Evolutionary conservation across 92 coral and sea anemone species (phyloP).

Genomic region (Epizoanthus scotinus): DNA sequence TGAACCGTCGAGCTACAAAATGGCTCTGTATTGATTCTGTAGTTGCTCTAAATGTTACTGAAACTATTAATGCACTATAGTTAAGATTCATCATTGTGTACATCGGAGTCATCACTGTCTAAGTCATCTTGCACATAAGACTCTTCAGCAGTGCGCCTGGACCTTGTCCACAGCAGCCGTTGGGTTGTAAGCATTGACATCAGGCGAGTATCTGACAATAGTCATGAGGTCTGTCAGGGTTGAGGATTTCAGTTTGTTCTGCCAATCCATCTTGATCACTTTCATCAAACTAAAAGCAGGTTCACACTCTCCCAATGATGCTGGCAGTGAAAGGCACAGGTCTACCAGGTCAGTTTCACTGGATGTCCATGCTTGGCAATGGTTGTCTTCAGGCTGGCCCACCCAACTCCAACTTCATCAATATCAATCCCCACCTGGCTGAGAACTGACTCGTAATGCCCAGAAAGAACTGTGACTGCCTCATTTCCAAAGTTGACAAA

Average conservation of each 20-base stretch:
- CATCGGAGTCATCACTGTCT: slow-evolving; percentile 5
- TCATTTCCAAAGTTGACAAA: slow-evolving; percentile 29
- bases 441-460: slow-evolving; percentile 38
- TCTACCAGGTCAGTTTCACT: slow-evolving; percentile 25
- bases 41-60: background rate
- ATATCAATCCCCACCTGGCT: slow-evolving; percentile 30
- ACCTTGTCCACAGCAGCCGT: slow-evolving; percentile 35
- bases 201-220: slow-evolving; percentile 22
- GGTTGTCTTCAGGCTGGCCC: slow-evolving; percentile 47
- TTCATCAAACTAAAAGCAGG: slow-evolving; percentile 38
- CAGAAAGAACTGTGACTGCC: slow-evolving; percentile 22
- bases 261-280: slow-evolving; percentile 34
- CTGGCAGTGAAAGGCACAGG: slow-evolving; percentile 44
- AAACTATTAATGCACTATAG: background rate
- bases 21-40: background rate
- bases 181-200: slow-evolving; percentile 28
- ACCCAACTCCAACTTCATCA: slow-evolving; percentile 40
- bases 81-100: background rate
- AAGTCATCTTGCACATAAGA: slow-evolving; percentile 6
- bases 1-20: background rate
- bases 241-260: slow-evolving; percentile 34
- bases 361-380: slow-evolving; percentile 36
- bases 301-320: slow-evolving; percentile 36
- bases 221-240: slow-evolving; percentile 38
- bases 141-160: slow-evolving; percentile 12